Base-by-base conservation (phyloP, 2,888 invertebrate species). In the Stramonita haemastoma region DNA sequence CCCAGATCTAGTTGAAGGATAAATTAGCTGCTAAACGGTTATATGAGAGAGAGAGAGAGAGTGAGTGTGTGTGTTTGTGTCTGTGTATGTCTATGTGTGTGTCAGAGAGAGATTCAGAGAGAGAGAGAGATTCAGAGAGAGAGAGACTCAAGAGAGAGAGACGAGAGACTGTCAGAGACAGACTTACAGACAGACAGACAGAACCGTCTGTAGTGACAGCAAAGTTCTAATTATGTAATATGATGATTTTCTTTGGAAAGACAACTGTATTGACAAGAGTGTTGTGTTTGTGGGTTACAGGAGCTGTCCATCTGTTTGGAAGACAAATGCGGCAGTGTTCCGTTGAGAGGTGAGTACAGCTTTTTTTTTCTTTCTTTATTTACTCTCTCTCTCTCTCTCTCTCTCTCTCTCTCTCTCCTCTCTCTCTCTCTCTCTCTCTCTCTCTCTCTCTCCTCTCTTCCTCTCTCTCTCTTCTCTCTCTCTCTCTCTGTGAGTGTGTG, bases 261-360 rank as follows among this genome's bases (percentile, higher is more conserved):
- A 22, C 17, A n/a, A 73, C 26, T 11, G 1, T n/a, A 29, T 73
- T 73, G n/a, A 81, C 17, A 15, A 81, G 1, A 17, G 34, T 6
- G 26, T 19, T 81, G 32, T 57, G 26, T 84, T 26, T 88, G 34
- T 77, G 34, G 84, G 84, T 91, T 91, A 29, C 92, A 94, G 94
- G 94, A 94, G 87, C 90, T 94, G 46, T 93, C 94, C 32, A 92
- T 94, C 85, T 93, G 93, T 90, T 91, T 93, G 73, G 93, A 93
- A 90, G 93, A 92, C 83, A 93, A 93, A 73, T 92, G 90, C 46
- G 90, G 89, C n/a, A 91, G 91, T 86, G 90, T 93, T 70, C 93
- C 93, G 60, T 90, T 93, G 15, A 92, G 93, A 92, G 94, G 94
- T 93, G 90, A 90, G 93, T 86, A 36, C 8, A n/a, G 15, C 6